A percentile compares a stretch with the other conserved stretches of the same genome.
Evolutionary conservation across 2,113 vertebrate species (phyloP).

Genomic region (Coryphaenoides rupestris): DNA sequence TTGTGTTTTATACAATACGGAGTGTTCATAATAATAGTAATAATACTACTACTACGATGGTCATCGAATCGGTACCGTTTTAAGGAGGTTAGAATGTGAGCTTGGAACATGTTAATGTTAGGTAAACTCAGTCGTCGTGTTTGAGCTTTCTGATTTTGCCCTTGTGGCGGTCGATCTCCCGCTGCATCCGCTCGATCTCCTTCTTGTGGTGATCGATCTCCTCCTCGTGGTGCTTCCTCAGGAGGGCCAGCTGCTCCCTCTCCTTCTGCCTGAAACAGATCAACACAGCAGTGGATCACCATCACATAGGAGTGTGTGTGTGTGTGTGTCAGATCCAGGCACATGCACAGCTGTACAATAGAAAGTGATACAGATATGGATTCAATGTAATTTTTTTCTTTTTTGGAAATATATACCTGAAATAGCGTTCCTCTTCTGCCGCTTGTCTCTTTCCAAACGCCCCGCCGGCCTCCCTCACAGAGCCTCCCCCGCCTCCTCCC

Average conservation of each 20-base stretch:
- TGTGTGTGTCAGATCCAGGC: no score
- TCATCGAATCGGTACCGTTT: slow-evolving; percentile 12
- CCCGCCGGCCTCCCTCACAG: slow-evolving; percentile 84
- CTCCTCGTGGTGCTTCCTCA: slow-evolving; percentile 83
- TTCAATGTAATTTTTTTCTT: no score
- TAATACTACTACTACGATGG: neutral
- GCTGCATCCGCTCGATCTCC: slow-evolving; percentile 88
- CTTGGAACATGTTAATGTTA: neutral
- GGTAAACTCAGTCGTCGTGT: slow-evolving; percentile 64
- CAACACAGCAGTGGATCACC: no score
- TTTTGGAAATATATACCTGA: no score
- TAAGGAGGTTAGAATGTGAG: neutral
- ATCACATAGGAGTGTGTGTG: no score
- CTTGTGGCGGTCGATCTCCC: slow-evolving; percentile 87
- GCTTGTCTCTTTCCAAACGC: slow-evolving; percentile 82
- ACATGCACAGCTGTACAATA: no score
- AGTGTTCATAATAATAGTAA: no score
- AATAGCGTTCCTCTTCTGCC: slow-evolving; percentile 87
- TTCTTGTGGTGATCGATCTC: slow-evolving; percentile 86
- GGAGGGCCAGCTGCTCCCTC: slow-evolving; percentile 76
- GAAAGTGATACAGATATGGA: neutral
- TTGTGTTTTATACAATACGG: no score
- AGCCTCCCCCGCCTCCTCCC: slow-evolving; percentile 76
- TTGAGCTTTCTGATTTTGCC: slow-evolving; percentile 82
- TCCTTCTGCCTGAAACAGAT: slow-evolving; percentile 76